A percentile compares a stretch with the other conserved stretches of the same genome.
Conservation (phyloP, 2,797 vertebrate species). For the Echeneis naucrates region DNA sequence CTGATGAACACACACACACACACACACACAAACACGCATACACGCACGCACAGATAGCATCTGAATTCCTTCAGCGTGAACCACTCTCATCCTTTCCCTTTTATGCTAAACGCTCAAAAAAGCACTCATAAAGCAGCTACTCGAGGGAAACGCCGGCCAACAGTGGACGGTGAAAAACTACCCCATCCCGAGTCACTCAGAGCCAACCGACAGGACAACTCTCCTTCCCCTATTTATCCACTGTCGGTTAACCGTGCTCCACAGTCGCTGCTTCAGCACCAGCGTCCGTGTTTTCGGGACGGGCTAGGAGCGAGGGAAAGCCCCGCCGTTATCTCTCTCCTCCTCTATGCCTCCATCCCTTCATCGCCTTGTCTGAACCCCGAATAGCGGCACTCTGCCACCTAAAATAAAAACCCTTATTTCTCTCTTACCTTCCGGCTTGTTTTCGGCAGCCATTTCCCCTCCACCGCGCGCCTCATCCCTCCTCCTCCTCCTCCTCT, state of each 20-base stretch:
- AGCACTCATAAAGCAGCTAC: constrained; percentile 49
- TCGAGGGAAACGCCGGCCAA: constrained; percentile 47
- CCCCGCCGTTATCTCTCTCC: constrained; percentile 62
- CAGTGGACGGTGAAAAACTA: constrained; percentile 45
- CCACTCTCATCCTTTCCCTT: constrained; percentile 67
- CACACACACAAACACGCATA: constrained; percentile 9
- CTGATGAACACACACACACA: constrained; percentile 32
- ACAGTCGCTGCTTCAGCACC: constrained; percentile 80
- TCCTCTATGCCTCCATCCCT: constrained; percentile 51
- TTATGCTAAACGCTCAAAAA: constrained; percentile 58
- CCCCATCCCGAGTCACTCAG: constrained; percentile 43
- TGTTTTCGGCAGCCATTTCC: constrained; percentile 99
- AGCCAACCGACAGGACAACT: constrained; percentile 69
- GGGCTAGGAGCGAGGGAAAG: constrained; percentile 71
- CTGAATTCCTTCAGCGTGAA: constrained; percentile 84
- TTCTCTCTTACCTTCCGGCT: constrained; percentile 95
- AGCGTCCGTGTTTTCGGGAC: constrained; percentile 80
- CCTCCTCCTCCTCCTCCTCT: constrained; percentile 82
- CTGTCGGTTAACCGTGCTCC: constrained; percentile 68
- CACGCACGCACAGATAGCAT: constrained; percentile 57
- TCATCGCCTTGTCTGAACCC: constrained; percentile 56
- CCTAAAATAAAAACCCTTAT: constrained; percentile 78
- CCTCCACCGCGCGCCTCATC: constrained; percentile 96
- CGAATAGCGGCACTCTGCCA: constrained; percentile 52
- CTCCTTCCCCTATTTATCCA: constrained; percentile 70